These are phyloP conservation scores for Aviceda leuphotes DNA, from an alignment of 2,797 vertebrate species.

Conservation along the genomic window DNA sequence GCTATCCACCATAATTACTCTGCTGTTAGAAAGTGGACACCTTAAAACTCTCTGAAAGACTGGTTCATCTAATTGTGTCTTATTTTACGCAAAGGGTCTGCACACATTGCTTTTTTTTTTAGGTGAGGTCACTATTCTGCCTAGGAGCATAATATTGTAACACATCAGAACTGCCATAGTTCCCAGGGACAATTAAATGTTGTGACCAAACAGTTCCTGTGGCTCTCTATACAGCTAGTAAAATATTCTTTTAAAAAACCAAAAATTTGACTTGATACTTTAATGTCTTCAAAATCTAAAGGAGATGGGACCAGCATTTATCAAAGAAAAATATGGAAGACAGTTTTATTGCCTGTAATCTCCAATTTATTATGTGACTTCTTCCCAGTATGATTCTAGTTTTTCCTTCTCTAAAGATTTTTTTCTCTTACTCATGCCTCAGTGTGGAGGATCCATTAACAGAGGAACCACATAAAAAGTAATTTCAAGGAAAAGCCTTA, in stretches of 20 bases:
- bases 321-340: conserved; percentile 27
- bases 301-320: neutral
- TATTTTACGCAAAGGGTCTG: neutral
- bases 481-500: conserved; percentile 62
- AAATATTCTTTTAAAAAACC: neutral
- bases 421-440: conserved; percentile 17
- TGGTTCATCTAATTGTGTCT: neutral
- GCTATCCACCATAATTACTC: neutral
- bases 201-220: neutral
- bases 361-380: conserved; percentile 26
- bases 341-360: conserved; percentile 30
- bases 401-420: neutral
- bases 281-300: conserved; percentile 18
- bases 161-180: neutral
- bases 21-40: neutral
- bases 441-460: conserved; percentile 51
- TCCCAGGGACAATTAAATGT: neutral
- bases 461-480: conserved; percentile 64
- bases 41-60: neutral
- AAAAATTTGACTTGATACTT: neutral
- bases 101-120: neutral
- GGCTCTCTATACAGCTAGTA: neutral
- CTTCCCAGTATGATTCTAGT: conserved; percentile 8
- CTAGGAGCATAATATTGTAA: neutral
- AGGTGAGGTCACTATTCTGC: neutral